Conservation (phyloP, 2,797 vertebrate genomes). For the Threskiornis aethiopicus region DNA sequence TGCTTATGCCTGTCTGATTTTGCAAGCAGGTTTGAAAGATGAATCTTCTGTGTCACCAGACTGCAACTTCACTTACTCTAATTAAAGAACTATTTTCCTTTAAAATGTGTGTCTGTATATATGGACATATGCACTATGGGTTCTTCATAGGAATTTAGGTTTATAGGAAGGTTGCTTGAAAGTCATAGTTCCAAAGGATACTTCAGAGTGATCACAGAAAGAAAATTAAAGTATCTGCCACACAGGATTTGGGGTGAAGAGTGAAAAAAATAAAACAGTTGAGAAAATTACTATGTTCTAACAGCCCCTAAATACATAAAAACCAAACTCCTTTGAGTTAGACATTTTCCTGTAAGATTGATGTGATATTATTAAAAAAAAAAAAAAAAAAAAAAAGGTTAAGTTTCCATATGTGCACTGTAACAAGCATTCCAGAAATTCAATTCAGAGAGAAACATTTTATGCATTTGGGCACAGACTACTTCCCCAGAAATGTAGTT, state of each 20-base stretch:
- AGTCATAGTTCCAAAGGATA: background rate
- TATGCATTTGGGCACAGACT: background rate
- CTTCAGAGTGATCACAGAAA: background rate
- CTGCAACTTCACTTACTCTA: background rate
- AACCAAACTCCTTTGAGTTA: background rate
- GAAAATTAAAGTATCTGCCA: background rate
- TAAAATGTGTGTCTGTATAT: background rate
- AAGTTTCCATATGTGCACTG: background rate
- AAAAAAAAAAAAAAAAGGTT: background rate
- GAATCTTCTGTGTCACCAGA: background rate
- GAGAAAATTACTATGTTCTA: background rate
- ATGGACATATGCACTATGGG: background rate
- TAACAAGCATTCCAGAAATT: background rate
- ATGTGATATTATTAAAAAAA: background rate
- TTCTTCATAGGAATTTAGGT: background rate
- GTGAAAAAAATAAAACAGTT: background rate
- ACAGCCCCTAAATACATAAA: background rate
- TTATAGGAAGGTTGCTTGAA: background rate
- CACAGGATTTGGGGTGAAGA: background rate
- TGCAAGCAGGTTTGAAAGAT: background rate
- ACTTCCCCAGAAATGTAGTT: background rate
- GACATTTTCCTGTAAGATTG: background rate
- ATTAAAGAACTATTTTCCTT: background rate
- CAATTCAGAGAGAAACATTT: background rate
- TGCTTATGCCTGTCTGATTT: background rate